Percentiles rank a stretch among this genome's conserved stretches.
Evolutionary conservation across 1,140 invertebrate genomes (phyloP).

Genomic region (Drosophila sp.): DNA sequence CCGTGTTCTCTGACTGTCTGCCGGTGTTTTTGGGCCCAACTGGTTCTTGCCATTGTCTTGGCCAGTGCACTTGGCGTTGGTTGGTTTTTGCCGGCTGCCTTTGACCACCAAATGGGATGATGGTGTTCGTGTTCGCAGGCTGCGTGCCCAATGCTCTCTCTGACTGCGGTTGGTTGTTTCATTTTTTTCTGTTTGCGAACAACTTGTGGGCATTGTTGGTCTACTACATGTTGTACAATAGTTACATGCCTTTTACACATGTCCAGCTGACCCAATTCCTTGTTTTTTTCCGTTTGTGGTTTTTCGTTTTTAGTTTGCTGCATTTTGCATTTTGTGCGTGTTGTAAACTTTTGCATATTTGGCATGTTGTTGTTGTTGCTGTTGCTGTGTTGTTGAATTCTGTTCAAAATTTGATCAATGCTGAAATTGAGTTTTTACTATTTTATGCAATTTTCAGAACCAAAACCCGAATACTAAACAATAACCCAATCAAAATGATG

Average conservation of each 20-base stretch:
- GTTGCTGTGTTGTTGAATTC: not conserved
- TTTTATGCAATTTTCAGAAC: slow-evolving; percentile 8
- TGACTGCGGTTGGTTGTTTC: slow-evolving; percentile 44
- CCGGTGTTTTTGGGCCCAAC: slow-evolving; percentile 37
- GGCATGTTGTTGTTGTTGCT: slow-evolving; percentile 6
- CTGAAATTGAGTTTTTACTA: slow-evolving; percentile 17
- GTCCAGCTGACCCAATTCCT: slow-evolving; percentile 69
- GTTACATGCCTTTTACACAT: slow-evolving; percentile 69
- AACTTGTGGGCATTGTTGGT: slow-evolving; percentile 60
- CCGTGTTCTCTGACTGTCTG: not conserved
- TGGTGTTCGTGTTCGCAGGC: slow-evolving; percentile 16
- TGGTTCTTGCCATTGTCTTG: slow-evolving; percentile 72
- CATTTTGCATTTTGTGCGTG: slow-evolving; percentile 20
- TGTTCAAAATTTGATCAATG: slow-evolving; percentile 11
- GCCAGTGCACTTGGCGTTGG: slow-evolving; percentile 66
- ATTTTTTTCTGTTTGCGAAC: slow-evolving; percentile 44
- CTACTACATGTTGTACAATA: slow-evolving; percentile 59
- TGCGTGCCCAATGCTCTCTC: slow-evolving; percentile 38
- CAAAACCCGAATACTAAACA: not conserved
- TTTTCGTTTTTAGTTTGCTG: slow-evolving; percentile 24
- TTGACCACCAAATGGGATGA: slow-evolving; percentile 50
- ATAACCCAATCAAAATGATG: slow-evolving; percentile 46
- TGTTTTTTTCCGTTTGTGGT: slow-evolving; percentile 16
- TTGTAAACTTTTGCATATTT: slow-evolving; percentile 20
- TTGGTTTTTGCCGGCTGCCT: slow-evolving; percentile 56